Conservation (phyloP, 1,140 invertebrate genomes). For the Papilio aristodemus region DNA sequence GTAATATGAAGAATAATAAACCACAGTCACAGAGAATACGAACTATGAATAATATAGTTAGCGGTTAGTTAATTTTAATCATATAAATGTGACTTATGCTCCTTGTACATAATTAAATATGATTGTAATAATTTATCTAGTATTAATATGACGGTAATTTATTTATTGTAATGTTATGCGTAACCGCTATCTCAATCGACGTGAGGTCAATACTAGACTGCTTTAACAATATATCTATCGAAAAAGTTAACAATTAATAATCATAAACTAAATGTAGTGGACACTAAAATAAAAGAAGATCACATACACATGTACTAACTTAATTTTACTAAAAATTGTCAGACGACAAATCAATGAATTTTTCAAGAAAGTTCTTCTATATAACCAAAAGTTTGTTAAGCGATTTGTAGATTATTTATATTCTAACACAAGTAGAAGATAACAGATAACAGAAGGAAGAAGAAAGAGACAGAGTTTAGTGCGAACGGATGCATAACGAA, state of each 20-base stretch:
- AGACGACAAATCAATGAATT: not conserved
- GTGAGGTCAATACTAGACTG: not conserved
- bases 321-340: too few relatives aligned
- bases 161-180: not conserved
- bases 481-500: slow-evolving; percentile 22
- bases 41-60: too few relatives aligned
- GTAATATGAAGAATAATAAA: too few relatives aligned
- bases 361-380: not conserved
- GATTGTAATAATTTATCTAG: not conserved
- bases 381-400: not conserved
- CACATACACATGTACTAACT: too few relatives aligned
- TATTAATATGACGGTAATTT: not conserved
- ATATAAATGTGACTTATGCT: not conserved
- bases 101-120: not conserved
- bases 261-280: too few relatives aligned
- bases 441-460: not conserved
- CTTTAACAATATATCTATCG: too few relatives aligned
- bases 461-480: not conserved
- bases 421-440: not conserved
- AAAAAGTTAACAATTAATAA: too few relatives aligned
- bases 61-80: not conserved
- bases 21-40: too few relatives aligned
- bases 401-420: not conserved
- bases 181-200: not conserved
- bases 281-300: too few relatives aligned